Conservation (phyloP, 1,140 invertebrate genomes). For the Sycobia sp. region DNA sequence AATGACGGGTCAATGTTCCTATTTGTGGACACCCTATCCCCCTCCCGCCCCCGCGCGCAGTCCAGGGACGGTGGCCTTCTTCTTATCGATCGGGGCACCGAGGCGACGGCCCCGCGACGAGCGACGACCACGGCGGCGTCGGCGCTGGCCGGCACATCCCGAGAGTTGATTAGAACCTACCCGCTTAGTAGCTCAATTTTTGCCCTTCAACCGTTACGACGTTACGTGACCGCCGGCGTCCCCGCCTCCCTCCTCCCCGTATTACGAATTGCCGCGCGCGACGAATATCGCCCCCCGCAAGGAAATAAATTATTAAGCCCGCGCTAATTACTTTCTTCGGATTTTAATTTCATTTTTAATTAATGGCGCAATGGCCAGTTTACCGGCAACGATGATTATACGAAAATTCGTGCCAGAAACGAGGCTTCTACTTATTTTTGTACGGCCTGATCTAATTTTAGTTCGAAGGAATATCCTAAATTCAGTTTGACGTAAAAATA, state of each 20-base stretch:
- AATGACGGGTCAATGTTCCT: slow-evolving; percentile 36
- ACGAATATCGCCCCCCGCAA: not conserved
- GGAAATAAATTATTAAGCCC: slow-evolving; percentile 21
- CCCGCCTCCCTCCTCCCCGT: not conserved
- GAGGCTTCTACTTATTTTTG: not conserved
- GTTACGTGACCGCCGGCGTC: slow-evolving; percentile 29
- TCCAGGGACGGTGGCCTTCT: slow-evolving; percentile 20
- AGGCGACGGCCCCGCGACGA: too few species aligned
- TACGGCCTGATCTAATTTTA: slow-evolving; percentile 6
- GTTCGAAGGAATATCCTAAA: not conserved
- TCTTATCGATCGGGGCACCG: slow-evolving; percentile 36
- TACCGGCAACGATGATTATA: too few species aligned
- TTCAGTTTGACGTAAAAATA: too few species aligned
- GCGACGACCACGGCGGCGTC: not conserved
- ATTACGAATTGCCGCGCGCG: slow-evolving; percentile 12
- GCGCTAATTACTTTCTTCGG: slow-evolving; percentile 16
- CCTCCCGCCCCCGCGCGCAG: too few species aligned
- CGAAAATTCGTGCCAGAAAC: too few species aligned
- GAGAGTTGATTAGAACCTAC: slow-evolving; percentile 28
- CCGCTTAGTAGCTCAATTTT: slow-evolving; percentile 24
- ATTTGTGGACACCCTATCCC: slow-evolving; percentile 28
- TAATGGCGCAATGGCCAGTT: too few species aligned
- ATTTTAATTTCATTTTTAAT: not conserved
- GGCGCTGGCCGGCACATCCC: slow-evolving; percentile 15
- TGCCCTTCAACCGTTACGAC: slow-evolving; percentile 26